Percentiles rank a stretch among this genome's conserved stretches.
Evolutionary conservation across 2,888 invertebrate species (phyloP).

Genomic region (Prenolepis imparis): DNA sequence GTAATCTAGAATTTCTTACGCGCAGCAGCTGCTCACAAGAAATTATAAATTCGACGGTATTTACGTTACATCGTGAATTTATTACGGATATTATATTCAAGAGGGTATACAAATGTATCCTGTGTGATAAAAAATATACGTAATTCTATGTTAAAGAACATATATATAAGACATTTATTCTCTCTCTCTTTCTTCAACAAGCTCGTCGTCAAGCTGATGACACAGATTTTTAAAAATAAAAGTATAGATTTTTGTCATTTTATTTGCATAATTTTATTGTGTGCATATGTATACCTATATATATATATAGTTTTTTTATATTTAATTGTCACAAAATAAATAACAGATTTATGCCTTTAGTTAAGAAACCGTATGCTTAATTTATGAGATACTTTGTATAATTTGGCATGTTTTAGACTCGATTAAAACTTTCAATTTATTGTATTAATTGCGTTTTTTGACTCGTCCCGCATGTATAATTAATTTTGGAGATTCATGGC

Average conservation of each 20-base stretch:
- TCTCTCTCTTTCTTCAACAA: neutral
- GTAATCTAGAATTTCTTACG: conserved; percentile 58
- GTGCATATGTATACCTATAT: too few species aligned
- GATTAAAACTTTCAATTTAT: conserved; percentile 26
- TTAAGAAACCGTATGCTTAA: neutral
- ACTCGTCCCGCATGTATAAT: neutral
- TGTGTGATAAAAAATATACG: neutral
- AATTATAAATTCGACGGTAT: conserved; percentile 34
- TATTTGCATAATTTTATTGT: neutral
- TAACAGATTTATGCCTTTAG: neutral
- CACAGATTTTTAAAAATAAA: neutral
- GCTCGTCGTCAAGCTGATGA: neutral
- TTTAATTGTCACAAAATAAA: neutral
- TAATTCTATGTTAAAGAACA: conserved; percentile 19
- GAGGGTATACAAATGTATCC: neutral
- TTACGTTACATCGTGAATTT: conserved; percentile 3
- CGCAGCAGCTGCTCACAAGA: conserved; percentile 42
- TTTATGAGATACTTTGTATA: neutral
- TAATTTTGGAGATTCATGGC: neutral
- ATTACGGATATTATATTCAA: conserved; percentile 23
- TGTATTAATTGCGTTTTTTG: conserved; percentile 19
- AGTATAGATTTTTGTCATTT: neutral
- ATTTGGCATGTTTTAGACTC: neutral
- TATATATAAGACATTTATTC: neutral
- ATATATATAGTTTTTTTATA: neutral